These are phyloP conservation scores for Sminthurides aquaticus DNA, from an alignment of 2,888 invertebrate species.

Conservation along the genomic window DNA sequence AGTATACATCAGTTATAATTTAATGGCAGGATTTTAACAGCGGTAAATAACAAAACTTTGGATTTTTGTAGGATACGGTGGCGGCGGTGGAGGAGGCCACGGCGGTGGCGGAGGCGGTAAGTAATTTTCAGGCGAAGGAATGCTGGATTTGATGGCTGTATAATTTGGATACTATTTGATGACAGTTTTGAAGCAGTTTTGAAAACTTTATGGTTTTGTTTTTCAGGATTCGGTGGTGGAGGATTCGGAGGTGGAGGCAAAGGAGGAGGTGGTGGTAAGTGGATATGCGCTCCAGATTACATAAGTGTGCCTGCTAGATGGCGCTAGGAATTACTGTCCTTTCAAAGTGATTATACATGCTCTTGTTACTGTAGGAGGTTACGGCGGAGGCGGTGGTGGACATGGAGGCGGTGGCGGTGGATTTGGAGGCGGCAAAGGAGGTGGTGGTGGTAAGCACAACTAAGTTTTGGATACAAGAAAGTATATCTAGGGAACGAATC, in stretches of 20 bases:
- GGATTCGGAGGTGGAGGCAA: conserved; percentile 8
- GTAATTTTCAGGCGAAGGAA: not conserved
- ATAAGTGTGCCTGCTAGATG: not conserved
- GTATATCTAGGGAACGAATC: too few species aligned
- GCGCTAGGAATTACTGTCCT: too few species aligned
- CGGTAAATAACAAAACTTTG: not conserved
- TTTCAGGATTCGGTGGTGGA: conserved; percentile 6
- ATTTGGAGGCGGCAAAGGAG: conserved; percentile 18
- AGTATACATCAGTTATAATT: too few species aligned
- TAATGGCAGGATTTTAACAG: too few species aligned
- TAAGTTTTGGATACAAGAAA: too few species aligned
- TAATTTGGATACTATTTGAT: not conserved
- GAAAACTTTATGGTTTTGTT: not conserved
- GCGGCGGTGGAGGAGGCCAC: conserved; percentile 8
- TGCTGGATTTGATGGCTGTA: not conserved
- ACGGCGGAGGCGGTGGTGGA: not conserved
- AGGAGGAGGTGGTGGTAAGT: conserved; percentile 2
- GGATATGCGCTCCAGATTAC: not conserved
- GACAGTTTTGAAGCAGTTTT: not conserved
- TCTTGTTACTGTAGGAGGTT: not conserved
- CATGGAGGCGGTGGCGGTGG: conserved; percentile 3
- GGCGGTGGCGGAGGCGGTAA: conserved; percentile 14
- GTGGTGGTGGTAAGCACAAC: conserved; percentile 21
- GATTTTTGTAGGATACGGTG: not conserved
- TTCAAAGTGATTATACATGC: not conserved